These are phyloP conservation scores for Trissoscelio sp. DNA, from an alignment of 2,888 invertebrate species.

Conservation along the genomic window DNA sequence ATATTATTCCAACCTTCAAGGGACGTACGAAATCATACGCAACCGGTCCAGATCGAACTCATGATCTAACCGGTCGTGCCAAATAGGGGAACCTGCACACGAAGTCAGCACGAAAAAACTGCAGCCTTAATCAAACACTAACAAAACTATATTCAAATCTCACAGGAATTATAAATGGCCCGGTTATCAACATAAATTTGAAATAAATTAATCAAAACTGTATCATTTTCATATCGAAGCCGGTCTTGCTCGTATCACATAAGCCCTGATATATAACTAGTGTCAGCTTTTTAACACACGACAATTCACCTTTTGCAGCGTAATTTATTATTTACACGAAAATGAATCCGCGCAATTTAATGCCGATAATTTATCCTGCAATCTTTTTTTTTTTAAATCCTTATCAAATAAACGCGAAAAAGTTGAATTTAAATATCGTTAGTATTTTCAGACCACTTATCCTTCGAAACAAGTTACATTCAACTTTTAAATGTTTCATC, in stretches of 20 bases:
- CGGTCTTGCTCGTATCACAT: neutral
- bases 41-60: conserved; percentile 60
- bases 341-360: conserved; percentile 23
- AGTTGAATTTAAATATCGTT: conserved; percentile 33
- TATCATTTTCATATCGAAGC: conserved; percentile 24
- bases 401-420: conserved; percentile 42
- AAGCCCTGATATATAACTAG: neutral
- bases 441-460: conserved; percentile 41
- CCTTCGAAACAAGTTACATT: conserved; percentile 40
- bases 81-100: conserved; percentile 57
- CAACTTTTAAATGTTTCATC: conserved; percentile 53
- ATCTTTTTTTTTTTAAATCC: conserved; percentile 14
- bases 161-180: conserved; percentile 40
- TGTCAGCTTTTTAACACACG: conserved; percentile 4
- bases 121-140: conserved; percentile 44
- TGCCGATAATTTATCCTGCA: conserved; percentile 15
- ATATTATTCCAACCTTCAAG: conserved; percentile 51
- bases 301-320: neutral
- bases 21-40: conserved; percentile 52
- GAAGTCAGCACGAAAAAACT: conserved; percentile 9
- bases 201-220: conserved; percentile 54
- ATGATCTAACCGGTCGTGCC: conserved; percentile 59
- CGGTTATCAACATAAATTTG: conserved; percentile 41
- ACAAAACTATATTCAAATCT: conserved; percentile 39
- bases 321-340: conserved; percentile 33